Conservation (phyloP, 2,888 invertebrate genomes). For the Eurois occulta region DNA sequence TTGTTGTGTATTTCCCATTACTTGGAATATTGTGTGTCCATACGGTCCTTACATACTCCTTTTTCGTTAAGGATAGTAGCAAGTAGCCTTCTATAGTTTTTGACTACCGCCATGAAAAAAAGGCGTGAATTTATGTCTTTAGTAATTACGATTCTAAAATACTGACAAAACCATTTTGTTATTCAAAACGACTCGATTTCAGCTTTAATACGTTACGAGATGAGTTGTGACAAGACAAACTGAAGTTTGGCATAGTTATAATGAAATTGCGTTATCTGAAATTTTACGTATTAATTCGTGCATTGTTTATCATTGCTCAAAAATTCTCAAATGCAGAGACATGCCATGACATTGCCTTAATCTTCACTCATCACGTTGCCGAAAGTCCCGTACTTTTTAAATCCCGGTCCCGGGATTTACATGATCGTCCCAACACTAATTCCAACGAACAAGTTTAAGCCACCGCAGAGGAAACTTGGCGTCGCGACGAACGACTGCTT, state of each 20-base stretch:
- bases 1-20: background rate
- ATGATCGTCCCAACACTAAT: conserved; percentile 66
- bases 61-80: background rate
- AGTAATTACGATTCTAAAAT: background rate
- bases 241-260: background rate
- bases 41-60: background rate
- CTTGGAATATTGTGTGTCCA: background rate
- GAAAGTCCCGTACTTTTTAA: conserved; percentile 51
- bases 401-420: conserved; percentile 57
- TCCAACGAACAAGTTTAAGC: conserved; percentile 72
- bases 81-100: background rate
- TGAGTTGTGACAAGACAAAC: background rate
- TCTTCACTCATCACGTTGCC: conserved; percentile 50
- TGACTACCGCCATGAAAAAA: background rate
- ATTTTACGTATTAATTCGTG: background rate
- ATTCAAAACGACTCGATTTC: background rate
- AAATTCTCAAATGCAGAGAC: conserved; percentile 10
- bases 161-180: background rate
- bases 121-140: background rate
- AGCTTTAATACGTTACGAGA: background rate
- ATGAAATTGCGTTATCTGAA: background rate
- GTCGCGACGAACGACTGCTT: conserved; percentile 64
- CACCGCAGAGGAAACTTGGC: conserved; percentile 69
- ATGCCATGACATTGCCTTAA: conserved; percentile 7
- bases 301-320: background rate